These are phyloP conservation scores for Ascidia mentula DNA, from an alignment of 23 tunicate species.

Conservation along the genomic window DNA sequence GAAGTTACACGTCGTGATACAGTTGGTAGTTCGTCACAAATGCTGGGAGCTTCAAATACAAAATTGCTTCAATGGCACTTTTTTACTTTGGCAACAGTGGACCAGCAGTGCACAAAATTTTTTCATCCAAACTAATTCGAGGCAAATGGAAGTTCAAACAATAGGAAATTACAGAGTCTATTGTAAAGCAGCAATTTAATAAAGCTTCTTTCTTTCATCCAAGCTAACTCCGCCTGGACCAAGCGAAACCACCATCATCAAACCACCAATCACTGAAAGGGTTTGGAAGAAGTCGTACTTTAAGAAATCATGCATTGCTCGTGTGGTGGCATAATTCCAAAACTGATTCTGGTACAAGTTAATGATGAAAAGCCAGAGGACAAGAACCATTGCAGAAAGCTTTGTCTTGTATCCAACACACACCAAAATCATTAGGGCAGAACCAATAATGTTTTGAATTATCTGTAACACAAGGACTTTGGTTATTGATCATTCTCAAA, in stretches of 20 bases:
- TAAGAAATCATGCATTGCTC: slow-evolving; percentile 96
- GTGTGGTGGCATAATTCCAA: slow-evolving; percentile 76
- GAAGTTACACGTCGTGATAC: too few species aligned
- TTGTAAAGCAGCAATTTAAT: slow-evolving; percentile 30
- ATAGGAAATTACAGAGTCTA: background rate
- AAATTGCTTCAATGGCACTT: background rate
- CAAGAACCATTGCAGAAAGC: slow-evolving; percentile 88
- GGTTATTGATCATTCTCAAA: too few species aligned
- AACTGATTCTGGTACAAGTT: slow-evolving; percentile 88
- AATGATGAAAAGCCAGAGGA: slow-evolving; percentile 70
- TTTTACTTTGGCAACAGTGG: background rate
- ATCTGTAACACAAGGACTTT: slow-evolving; percentile 64
- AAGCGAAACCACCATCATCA: slow-evolving; percentile 86
- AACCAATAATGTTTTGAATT: slow-evolving; percentile 85
- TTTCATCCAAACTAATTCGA: background rate
- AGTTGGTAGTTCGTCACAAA: too few species aligned
- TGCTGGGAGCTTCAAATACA: background rate
- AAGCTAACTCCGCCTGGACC: slow-evolving; percentile 99
- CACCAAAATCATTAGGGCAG: slow-evolving; percentile 81
- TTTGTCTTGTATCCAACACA: slow-evolving; percentile 96
- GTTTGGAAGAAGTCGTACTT: slow-evolving; percentile 99
- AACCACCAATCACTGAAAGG: slow-evolving; percentile 94
- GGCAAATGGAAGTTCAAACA: background rate
- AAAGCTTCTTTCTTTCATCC: slow-evolving; percentile 94
- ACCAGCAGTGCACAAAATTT: background rate